Base-by-base conservation (phyloP, 2,888 invertebrate genomes). In the Heteropelma amictum region DNA sequence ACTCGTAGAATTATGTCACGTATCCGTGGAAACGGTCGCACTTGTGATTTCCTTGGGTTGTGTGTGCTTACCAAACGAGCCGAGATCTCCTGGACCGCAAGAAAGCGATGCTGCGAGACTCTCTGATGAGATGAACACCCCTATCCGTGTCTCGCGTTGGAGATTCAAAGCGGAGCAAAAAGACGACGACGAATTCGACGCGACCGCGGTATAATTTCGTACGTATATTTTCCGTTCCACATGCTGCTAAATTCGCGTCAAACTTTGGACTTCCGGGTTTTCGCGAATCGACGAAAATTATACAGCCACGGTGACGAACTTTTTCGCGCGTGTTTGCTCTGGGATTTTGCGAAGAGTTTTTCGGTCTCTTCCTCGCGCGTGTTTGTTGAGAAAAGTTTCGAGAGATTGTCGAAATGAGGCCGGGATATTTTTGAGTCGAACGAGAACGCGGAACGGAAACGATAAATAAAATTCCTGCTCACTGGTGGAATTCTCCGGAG, bases 1-100 rank as follows among this genome's bases (percentile, higher is more conserved):
- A 82, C 80, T 78, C 76, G 70, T 78, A 78, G 81, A 85, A 86
- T 86, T 86, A 84, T 85, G 85, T 85, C 84, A 86, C 81, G 82
- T 83, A 85, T 84, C 82, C 69, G 75, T 54, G 75, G 75, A 64
- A 68, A 77, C 64, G 64, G 35, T 72, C 64, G 71, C 53, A 64
- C 68, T 72, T 64, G 47, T 23, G 60, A 67, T 72, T 77, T 64
- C 63, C 68, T 45, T 38, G n/a, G 35, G 35, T 10, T 40, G 30
- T 17, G 33, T n/a, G 30, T 45, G 19, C 17, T 40, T 14, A 42
- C 30, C 42, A 67, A 56, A 67, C 35, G 56, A 56, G 5, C 23
- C 35, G 33, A 26, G 35, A 68, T 54, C n/a, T n/a, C 12, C 21
- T 53, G 35, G 56, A 67, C 23, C 33, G 26, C 33, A 10, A 56